Evolutionary conservation across 2,888 invertebrate genomes (phyloP).

Genomic region (Hypercompe scribonia): DNA sequence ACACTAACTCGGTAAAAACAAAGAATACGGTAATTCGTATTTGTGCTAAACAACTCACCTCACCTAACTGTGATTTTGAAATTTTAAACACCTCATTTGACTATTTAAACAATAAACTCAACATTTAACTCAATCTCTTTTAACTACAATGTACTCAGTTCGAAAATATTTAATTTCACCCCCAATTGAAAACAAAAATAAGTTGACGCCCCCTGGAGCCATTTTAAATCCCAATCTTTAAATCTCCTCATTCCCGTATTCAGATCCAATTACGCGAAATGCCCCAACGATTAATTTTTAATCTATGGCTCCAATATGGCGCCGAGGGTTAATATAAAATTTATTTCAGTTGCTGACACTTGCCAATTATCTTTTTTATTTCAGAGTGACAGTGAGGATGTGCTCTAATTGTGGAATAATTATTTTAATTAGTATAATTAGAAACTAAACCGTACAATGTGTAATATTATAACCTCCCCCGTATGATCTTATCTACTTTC

Average conservation of each 20-base stretch:
- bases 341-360: slow-evolving; percentile 13
- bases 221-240: slow-evolving; percentile 46
- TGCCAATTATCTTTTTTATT: not conserved
- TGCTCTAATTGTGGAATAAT: not conserved
- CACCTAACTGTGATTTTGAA: no score
- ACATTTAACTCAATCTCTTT: not conserved
- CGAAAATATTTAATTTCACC: slow-evolving; percentile 17
- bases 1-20: no score
- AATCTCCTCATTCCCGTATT: slow-evolving; percentile 56
- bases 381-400: not conserved
- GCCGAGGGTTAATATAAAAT: slow-evolving; percentile 34
- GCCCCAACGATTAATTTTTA: slow-evolving; percentile 58
- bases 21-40: no score
- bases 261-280: slow-evolving; percentile 60
- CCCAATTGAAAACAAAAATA: slow-evolving; percentile 48
- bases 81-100: no score
- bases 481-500: no score
- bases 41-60: no score
- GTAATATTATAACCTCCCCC: no score
- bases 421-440: not conserved
- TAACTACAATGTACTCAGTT: slow-evolving; percentile 1
- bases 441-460: not conserved
- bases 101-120: not conserved
- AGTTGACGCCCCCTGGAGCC: slow-evolving; percentile 43
- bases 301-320: slow-evolving; percentile 44